Base-by-base conservation (phyloP, 1,140 invertebrate genomes). In the Contarinia nasturtii region DNA sequence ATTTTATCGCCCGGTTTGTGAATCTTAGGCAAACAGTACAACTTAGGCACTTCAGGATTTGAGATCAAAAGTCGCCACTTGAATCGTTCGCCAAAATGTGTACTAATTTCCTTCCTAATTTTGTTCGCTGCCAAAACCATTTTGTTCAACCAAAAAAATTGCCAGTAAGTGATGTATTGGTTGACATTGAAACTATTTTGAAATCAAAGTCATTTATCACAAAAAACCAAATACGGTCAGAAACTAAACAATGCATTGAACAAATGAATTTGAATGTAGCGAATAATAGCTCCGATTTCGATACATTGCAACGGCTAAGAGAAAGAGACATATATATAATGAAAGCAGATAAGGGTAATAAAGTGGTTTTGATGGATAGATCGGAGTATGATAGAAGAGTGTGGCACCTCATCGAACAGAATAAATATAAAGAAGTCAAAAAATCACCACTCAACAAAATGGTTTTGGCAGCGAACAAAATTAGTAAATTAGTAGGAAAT, bases 1-100 rank as follows among this genome's bases (percentile, higher is more conserved):
- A 33, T 45, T 15, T 45, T 33, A 33, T 33, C 33, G 21, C 18
- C 44, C 7, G 44, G 44, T 33, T 45, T 45, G 18, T 45, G 44
- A 14, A 33, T 27, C 33, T 45, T 45, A 18, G 8, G 27, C n/a
- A 45, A 8, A 2, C 11, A 19, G 33, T 45, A 45, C 2, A 15
- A 14, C 20, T 33, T 45, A 5, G 44, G 44, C 15, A 45, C 14
- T 2, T 33, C 18, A 14, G 44, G 44, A 33, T 45, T 45, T 8
- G 8, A n/a, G n/a, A 36, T n/a, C 34, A 36, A 36, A 8, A 36
- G n/a, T 10, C 34, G 8, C 8, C n/a, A 36, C n/a, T 36, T 36
- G n/a, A 36, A 8, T 36, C 34, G 8, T n/a, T 36, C 34, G 34
- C n/a, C 34, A 36, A 36, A 10, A n/a, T n/a, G 8, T 8, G n/a